Conservation (phyloP, 2,113 vertebrate genomes). For the Chamaetylas fuelleborni region DNA sequence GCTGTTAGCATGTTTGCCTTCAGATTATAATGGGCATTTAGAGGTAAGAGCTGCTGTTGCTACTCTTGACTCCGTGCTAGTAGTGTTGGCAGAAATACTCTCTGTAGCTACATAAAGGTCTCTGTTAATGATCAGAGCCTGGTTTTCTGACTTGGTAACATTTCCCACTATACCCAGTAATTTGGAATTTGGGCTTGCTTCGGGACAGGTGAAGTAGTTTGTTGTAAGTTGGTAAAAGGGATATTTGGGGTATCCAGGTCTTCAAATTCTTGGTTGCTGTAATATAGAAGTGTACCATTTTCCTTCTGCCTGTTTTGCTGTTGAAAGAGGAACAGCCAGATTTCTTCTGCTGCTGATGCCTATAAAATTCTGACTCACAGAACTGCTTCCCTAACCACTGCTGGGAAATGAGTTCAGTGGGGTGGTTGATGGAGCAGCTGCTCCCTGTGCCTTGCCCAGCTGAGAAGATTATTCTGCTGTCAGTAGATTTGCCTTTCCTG, state of each 20-base stretch:
- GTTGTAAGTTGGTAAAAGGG: background rate
- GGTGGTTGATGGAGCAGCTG: slow-evolving; percentile 64
- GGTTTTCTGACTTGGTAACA: background rate
- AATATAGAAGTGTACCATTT: background rate
- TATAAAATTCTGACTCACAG: slow-evolving; percentile 41
- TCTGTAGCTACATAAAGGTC: background rate
- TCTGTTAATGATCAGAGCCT: background rate
- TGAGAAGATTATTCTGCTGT: slow-evolving; percentile 54
- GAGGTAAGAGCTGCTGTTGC: background rate
- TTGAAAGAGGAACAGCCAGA: background rate
- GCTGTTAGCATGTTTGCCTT: background rate
- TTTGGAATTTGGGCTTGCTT: background rate
- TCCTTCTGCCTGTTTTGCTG: background rate
- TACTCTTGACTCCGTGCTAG: background rate
- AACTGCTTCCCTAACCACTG: slow-evolving; percentile 63
- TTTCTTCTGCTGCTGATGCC: slow-evolving; percentile 53
- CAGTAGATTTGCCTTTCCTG: slow-evolving; percentile 48
- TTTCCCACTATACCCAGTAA: background rate
- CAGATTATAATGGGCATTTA: background rate
- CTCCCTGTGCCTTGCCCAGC: slow-evolving; percentile 36
- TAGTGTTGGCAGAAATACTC: background rate
- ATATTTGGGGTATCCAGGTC: background rate
- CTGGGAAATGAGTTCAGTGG: slow-evolving; percentile 62
- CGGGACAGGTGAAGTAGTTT: background rate
- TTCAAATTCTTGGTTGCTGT: background rate